Evolutionary conservation across 2,797 vertebrate genomes (phyloP).

Genomic region (Cichlasoma orientale): DNA sequence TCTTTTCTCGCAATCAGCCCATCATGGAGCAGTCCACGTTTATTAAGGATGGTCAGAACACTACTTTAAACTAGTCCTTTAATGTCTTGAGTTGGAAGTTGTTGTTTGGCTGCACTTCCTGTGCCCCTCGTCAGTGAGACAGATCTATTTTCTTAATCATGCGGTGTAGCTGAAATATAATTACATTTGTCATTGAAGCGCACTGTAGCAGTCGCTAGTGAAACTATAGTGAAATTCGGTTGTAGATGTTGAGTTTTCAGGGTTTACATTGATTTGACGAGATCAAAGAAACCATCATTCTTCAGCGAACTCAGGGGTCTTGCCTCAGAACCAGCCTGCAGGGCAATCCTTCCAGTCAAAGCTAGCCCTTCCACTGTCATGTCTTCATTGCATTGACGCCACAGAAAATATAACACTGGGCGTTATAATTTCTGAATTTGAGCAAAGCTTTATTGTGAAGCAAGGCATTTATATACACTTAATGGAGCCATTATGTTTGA

Average conservation of each 20-base stretch:
- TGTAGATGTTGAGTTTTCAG: neutral
- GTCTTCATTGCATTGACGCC: conserved; percentile 23
- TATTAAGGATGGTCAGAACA: conserved; percentile 4
- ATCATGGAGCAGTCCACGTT: neutral
- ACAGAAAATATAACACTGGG: neutral
- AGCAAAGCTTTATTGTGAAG: conserved; percentile 24
- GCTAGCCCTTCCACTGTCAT: conserved; percentile 11
- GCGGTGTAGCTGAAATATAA: conserved; percentile 10
- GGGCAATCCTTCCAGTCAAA: conserved; percentile 5
- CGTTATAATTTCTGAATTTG: conserved; percentile 35
- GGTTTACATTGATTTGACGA: neutral
- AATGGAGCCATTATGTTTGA: conserved; percentile 42
- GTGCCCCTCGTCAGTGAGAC: neutral
- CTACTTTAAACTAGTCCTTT: neutral
- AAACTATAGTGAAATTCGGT: neutral
- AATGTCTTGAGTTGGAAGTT: conserved; percentile 5
- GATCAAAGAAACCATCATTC: neutral
- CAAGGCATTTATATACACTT: conserved; percentile 29
- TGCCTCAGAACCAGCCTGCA: conserved; percentile 15
- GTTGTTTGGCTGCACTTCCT: neutral
- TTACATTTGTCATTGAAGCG: neutral
- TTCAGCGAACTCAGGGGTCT: neutral
- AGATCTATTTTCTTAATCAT: neutral
- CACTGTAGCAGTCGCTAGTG: neutral
- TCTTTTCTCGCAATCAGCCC: neutral